Conservation (phyloP, 2,797 vertebrate species). For the Lindbergichthys nudifrons region DNA sequence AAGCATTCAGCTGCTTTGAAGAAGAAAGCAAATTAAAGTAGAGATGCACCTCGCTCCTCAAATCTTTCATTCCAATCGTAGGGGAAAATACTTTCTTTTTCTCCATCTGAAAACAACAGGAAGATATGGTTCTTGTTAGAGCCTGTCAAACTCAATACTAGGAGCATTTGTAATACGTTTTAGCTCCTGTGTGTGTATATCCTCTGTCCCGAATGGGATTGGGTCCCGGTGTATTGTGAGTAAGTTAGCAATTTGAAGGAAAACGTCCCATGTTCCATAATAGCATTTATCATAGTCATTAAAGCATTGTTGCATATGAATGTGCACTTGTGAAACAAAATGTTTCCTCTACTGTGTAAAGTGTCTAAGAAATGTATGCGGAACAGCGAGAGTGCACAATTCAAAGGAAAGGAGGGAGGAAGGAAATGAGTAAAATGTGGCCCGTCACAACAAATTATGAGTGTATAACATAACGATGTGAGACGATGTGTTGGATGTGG, state of each 20-base stretch:
- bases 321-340: slow-evolving; percentile 17
- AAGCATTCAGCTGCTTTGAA: slow-evolving; percentile 58
- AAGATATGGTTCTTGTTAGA: slow-evolving; percentile 49
- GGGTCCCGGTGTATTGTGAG: slow-evolving; percentile 27
- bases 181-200: slow-evolving; percentile 1
- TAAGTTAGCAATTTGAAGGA: slow-evolving; percentile 40
- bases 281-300: neutral
- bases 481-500: too few species aligned
- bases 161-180: slow-evolving; percentile 13
- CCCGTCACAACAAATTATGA: slow-evolving; percentile 22
- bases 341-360: slow-evolving; percentile 8
- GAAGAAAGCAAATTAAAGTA: slow-evolving; percentile 59
- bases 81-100: slow-evolving; percentile 1
- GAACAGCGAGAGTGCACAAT: slow-evolving; percentile 19
- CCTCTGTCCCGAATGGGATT: neutral
- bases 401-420: neutral
- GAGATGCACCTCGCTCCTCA: slow-evolving; percentile 28
- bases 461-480: too few species aligned
- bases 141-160: slow-evolving; percentile 45
- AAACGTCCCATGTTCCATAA: slow-evolving; percentile 29
- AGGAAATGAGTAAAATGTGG: neutral
- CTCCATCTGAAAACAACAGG: slow-evolving; percentile 39
- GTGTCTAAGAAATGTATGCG: slow-evolving; percentile 14
- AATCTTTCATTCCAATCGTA: slow-evolving; percentile 43
- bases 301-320: slow-evolving; percentile 19